phyloP scores from a whole-genome alignment of 2,797 vertebrate genomes.

The Micromesistius poutassou region DNA sequence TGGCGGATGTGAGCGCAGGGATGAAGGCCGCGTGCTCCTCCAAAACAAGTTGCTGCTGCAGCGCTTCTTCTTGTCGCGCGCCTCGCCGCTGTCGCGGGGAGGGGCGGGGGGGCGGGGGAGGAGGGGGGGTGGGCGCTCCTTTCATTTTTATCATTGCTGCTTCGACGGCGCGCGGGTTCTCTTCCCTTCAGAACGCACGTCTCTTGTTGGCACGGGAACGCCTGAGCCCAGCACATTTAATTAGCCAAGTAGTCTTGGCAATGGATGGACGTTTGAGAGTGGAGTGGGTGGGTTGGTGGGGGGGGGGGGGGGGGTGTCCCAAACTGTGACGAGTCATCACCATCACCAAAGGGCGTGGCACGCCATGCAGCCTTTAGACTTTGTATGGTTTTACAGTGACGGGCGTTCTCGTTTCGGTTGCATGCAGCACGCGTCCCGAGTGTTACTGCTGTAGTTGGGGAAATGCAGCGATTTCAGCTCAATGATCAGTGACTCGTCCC shows the following conservation, averaged over 20 bases:
- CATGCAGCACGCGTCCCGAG: background rate
- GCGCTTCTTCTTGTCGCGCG: background rate
- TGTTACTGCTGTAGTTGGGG: background rate
- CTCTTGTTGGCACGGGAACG: constrained; percentile 58
- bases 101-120: too few relatives aligned
- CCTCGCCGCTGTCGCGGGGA: background rate
- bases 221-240: constrained; percentile 60
- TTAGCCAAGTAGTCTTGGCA: constrained; percentile 60
- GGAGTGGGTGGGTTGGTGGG: background rate
- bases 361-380: constrained; percentile 33
- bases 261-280: constrained; percentile 42
- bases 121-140: background rate
- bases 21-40: background rate
- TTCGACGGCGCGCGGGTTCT: constrained; percentile 8
- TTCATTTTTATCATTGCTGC: background rate
- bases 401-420: background rate
- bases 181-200: constrained; percentile 55
- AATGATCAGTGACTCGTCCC: background rate
- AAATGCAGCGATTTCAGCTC: background rate
- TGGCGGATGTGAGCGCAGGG: background rate
- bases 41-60: background rate
- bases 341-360: constrained; percentile 53
- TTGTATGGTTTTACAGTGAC: constrained; percentile 4
- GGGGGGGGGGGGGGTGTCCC: constrained; percentile 21
- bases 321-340: constrained; percentile 60